Evolutionary conservation across 2,113 vertebrate species (phyloP), one percentile per base, ranked within the genome.

Genomic region (Macquaria ambigua): DNA sequence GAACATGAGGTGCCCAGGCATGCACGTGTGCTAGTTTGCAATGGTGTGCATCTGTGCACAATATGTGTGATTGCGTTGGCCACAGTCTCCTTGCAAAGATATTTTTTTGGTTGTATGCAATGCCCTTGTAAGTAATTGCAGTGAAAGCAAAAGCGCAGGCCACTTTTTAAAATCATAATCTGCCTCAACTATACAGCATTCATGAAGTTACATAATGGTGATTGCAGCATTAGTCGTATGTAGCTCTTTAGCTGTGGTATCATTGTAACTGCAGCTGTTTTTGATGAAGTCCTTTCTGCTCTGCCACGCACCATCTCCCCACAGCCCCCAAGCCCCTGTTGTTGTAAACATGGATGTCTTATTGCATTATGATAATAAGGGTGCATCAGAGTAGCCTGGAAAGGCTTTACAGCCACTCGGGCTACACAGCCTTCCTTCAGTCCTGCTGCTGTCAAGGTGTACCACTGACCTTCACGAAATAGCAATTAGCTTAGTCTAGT

Each of bases 271-370:
- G 77, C 82, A 64, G 63, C 77, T 86, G 83, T 64, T 87, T 75
- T 77, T 85, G 59, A 79, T 90, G 66, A 82, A 87, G 84, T 74
- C 58, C 52, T 77, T 83, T 90, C 77, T 87, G 74, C 77, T 91
- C 41, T 77, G 75, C 63, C 53, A 79, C 52, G 6, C 85, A 77
- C 78, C 66, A 85, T 82, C 70, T 82, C 85, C 16, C 68, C 48
- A 48, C 28, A 73, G 50, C 66, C 88, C 83, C 76, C 50, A 25
- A 82, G 81, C 83, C 77, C 66, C 75, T 85, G 79, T 87, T 85
- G 69, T 83, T 72, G 90, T 92, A 91, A 92, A 90, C 83, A 89
- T 61, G 52, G 76, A 87, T 89, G 85, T 89, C 75, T 89, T 87
- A 78, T 83, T 88, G 83, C 76, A 90, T 85, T 90, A 87, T 90